Base-by-base conservation (phyloP, 2,113 vertebrate species). In the Seriola aureovittata region DNA sequence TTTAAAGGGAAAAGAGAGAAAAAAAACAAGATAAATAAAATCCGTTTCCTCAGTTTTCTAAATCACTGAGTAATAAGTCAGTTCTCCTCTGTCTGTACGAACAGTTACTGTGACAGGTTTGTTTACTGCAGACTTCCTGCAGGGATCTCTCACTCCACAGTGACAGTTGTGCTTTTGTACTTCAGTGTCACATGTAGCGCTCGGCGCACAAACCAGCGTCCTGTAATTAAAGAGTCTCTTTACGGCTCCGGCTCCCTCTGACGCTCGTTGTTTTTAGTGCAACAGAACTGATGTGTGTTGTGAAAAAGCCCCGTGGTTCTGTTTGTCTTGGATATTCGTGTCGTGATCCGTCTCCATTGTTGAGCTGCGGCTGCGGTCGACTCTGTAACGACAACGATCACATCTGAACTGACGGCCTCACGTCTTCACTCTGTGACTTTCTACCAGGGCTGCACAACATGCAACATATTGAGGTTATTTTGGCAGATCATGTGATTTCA, bases 151-250 rank as follows among this genome's bases (percentile, higher is more conserved):
- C 10, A 21, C 78, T 78, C 74, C 7, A 29, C 76, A 60, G 8
- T 36, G 65, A 63, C 55, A 70, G 66, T 34, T 72, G 21, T 66
- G 64, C 64, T 62, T 64, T 73, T 46, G 66, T 67, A 34, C 65
- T 32, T 81, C 52, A 4, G 73, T 81, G 85, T 21, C 52, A 46
- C 71, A 73, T 73, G 58, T 66, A 8, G 74, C 54, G 19, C 58
- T 54, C 72, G 7, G 76, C 9, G 67, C 7, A 32, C 60, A 75
- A 69, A 80, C 40, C 50, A 6, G 78, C 60, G 34, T 75, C 67
- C 75, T 69, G 67, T 88, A 73, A 85, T 88, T 85, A 82, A 76
- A 70, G 57, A 9, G 75, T 60, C 57, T 77, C 23, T 40, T 69
- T 1, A 17, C 48, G 54, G 80, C 80, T 57, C 11, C 3, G 13